phyloP scores from a whole-genome alignment of 2,797 vertebrate species.

The Phoxinus dragarum region DNA sequence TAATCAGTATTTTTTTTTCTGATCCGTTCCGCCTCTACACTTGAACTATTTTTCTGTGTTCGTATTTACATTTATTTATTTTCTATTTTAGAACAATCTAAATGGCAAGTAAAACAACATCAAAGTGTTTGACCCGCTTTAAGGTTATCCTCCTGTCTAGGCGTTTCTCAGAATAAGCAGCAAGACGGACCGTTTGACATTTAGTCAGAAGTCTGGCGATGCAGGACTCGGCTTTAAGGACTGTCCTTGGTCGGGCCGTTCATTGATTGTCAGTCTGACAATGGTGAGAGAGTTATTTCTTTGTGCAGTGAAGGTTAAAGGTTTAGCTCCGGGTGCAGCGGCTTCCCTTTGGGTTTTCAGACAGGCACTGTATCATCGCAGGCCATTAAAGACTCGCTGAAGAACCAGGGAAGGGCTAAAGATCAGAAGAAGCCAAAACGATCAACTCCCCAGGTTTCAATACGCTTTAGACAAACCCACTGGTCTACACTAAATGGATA shows the following conservation, averaged over 20 bases:
- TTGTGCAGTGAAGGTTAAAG: constrained; percentile 16
- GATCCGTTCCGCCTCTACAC: neutral
- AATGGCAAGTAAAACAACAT: neutral
- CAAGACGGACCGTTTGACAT: neutral
- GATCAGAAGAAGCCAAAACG: neutral
- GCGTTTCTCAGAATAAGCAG: neutral
- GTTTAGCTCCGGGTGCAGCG: neutral
- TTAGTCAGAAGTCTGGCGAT: neutral
- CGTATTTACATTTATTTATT: neutral
- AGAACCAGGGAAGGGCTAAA: neutral
- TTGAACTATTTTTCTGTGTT: neutral
- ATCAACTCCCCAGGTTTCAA: neutral
- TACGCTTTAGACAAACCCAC: neutral
- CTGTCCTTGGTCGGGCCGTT: neutral
- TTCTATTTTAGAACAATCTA: neutral
- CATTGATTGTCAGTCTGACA: neutral
- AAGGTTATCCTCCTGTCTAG: neutral
- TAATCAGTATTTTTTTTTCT: neutral
- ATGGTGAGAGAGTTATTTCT: neutral
- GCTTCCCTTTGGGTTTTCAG: neutral
- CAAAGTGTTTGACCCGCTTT: neutral
- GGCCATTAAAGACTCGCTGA: neutral
- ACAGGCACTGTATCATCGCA: neutral
- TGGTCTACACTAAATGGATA: neutral
- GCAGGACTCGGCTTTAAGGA: neutral